Conservation (phyloP, 2,797 vertebrate genomes). For the Coregonus ussuriensis region DNA sequence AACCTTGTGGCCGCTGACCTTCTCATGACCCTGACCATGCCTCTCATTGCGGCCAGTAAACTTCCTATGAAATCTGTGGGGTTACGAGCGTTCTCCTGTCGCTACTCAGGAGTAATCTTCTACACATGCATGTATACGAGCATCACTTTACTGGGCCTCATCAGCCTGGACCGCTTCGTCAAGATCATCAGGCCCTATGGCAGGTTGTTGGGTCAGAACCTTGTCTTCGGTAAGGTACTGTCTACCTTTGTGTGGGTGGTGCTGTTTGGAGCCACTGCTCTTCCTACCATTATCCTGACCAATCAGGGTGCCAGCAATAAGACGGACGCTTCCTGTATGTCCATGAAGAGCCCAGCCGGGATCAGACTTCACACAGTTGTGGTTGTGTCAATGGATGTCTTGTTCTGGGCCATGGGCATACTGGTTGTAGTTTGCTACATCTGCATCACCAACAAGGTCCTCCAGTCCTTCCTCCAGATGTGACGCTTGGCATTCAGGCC, state of each 20-base stretch:
- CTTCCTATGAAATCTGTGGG: conserved; percentile 66
- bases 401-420: conserved; percentile 74
- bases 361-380: conserved; percentile 70
- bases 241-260: conserved; percentile 75
- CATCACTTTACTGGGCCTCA: conserved; percentile 83
- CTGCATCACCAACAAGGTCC: conserved; percentile 83
- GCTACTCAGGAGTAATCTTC: conserved; percentile 75
- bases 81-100: conserved; percentile 74
- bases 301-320: conserved; percentile 55
- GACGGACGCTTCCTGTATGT: conserved; percentile 68
- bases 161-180: conserved; percentile 86
- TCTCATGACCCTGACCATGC: conserved; percentile 82
- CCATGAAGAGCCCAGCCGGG: conserved; percentile 76
- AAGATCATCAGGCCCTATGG: conserved; percentile 85
- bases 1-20: conserved; percentile 87
- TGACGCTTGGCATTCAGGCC: too few relatives aligned
- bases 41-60: conserved; percentile 72
- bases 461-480: conserved; percentile 61
- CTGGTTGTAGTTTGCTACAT: conserved; percentile 82
- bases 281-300: conserved; percentile 83
- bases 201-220: conserved; percentile 74
- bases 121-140: conserved; percentile 83
- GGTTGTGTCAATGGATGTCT: conserved; percentile 54
- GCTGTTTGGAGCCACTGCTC: conserved; percentile 54
- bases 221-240: conserved; percentile 74